Base-by-base conservation (phyloP, 2,888 invertebrate genomes). In the Tinea semifulvella region DNA sequence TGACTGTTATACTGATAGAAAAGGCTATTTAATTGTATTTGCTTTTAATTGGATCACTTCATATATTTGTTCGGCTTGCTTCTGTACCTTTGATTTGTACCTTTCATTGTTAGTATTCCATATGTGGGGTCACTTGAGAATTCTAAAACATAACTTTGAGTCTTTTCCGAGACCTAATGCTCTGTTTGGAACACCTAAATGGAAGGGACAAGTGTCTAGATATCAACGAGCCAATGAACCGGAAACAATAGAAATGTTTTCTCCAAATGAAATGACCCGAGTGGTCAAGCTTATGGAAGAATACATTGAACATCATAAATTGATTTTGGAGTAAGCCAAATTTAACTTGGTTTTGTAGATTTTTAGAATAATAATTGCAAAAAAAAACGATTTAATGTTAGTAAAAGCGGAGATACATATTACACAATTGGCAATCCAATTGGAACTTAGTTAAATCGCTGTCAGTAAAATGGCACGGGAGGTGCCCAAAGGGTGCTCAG, bases 41-140 rank as follows among this genome's bases (percentile, higher is more conserved):
- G 7, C 36, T 10, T 36, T 36, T 36, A 36, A 36, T 36, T 36
- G 36, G 36, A 36, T 14, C 8, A 18, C 36, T 10, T 40, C 49
- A 3, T 46, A 44, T 13, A 27, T 6, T 18, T 49, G 48, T 25
- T 13, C 43, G 1, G 11, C 28, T 2, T 20, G 16, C 28, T 13
- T 51, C 10, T 48, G 46, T 26, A 19, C 48, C 6, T 44, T 46
- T 10, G 53, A 52, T 31, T 43, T 51, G 13, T 43, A 48, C 17
- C 8, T 52, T 5, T 43, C 42, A 6, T 13, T 54, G 4, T 40
- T 52, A 26, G 44, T 51, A 10, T 47, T 54, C 19, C 51, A 54
- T 47, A 45, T 54, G 7, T 48, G 52, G 11, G 53, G 50, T 2
- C 53, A 52, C 27, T 50, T 54, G 8, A 19, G 44, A 2, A 46